Base-by-base conservation (phyloP, 2,113 vertebrate species). In the Cyprinodon brontotheroides region DNA sequence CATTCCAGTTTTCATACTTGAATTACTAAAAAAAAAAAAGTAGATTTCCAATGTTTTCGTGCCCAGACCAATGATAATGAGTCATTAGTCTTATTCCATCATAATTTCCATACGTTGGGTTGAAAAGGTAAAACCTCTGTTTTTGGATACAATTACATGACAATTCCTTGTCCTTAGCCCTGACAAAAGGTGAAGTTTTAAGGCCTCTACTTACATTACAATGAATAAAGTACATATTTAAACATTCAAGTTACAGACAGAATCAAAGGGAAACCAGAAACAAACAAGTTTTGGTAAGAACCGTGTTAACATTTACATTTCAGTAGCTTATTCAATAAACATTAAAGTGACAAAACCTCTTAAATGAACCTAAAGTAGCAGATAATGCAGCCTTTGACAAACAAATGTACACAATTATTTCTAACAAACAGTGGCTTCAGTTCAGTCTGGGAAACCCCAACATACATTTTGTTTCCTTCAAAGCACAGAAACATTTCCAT, bases 161-260 rank as follows among this genome's bases (percentile, higher is more conserved):
- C 81, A 77, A 47, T 88, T 86, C 71, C 77, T 83, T 75, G 79
- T 86, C 83, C 77, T 79, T 84, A 84, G 84, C 82, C 87, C 91
- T 91, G 89, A 81, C 84, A 77, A 63, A 79, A 83, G 78, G 74
- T 78, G 67, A 53, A 69, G 72, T 91, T 57, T 89, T 89, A 92
- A 93, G 92, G 90, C 92, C 87, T 90, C 88, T 90, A 89, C 86
- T 87, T 88, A 86, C 86, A 81, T 90, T 89, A 85, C 82, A 86
- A 76, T 81, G 87, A 66, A 78, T 83, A 84, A 80, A 79, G 75
- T 80, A 84, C 38, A 83, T 65, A 41, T 61, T 74, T 63, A 47
- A 77, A 80, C 78, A 85, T 78, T 75, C 70, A 68, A 67, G 84
- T 76, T 77, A 48, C 65, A 22, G 69, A 89, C 79, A 89, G 78